phyloP scores from a whole-genome alignment of 2,888 invertebrate species.

The Sarcophaga rosellei region DNA sequence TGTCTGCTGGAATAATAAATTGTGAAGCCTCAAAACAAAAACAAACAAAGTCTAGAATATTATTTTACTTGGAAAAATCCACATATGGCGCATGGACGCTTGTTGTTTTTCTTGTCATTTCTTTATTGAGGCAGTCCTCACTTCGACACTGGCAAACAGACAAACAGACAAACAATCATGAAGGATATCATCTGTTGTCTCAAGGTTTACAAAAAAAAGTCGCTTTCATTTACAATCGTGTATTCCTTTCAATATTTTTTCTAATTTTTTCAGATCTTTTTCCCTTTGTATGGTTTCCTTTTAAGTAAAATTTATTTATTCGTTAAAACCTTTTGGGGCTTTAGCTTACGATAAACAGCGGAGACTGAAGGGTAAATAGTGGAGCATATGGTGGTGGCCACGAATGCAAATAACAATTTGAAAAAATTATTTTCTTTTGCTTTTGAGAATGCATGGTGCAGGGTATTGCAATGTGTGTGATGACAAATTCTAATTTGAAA shows the following conservation, averaged over 20 bases:
- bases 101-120: not conserved
- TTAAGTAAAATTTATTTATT: constrained; percentile 33
- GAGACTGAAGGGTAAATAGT: not conserved
- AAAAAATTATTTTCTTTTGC: too few relatives aligned
- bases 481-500: too few relatives aligned
- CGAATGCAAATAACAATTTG: too few relatives aligned
- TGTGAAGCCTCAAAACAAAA: not conserved
- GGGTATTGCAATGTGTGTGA: too few relatives aligned
- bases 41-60: not conserved
- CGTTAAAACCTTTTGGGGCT: constrained; percentile 27
- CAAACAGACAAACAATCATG: not conserved
- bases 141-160: not conserved
- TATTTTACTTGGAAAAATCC: not conserved
- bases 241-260: not conserved
- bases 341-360: constrained; percentile 36
- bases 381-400: constrained; percentile 5
- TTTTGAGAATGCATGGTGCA: too few relatives aligned
- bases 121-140: constrained; percentile 51
- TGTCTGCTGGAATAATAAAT: not conserved
- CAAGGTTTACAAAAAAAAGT: not conserved
- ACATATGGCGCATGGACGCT: not conserved
- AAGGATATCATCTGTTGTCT: not conserved
- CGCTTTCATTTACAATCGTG: not conserved
- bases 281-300: constrained; percentile 41
- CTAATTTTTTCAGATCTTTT: not conserved